Evolutionary conservation across 2,113 vertebrate species (phyloP), one percentile per base, ranked within the genome.

Genomic region (Damaliscus lunatus): DNA sequence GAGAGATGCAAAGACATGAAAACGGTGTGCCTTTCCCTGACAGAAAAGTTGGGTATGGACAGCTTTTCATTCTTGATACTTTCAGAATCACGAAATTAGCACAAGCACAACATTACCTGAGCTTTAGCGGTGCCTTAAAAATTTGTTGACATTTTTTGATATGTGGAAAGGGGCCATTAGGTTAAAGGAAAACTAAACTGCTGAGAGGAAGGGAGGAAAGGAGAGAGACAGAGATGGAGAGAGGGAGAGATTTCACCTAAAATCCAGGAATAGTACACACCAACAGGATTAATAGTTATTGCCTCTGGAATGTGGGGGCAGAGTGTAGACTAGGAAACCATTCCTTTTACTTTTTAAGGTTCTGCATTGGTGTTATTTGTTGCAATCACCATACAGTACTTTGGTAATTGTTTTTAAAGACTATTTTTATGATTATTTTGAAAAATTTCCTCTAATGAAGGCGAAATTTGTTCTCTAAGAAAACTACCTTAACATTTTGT

Each of bases 1-100:
- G 77, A 95, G 93, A 97, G 60, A 90, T 50, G 67, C 33, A 89
- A 88, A 91, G 91, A 91, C 82, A 64, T 88, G 93, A 97, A 97
- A 97, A 97, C 98, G 98, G 97, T 98, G 97, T 89, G 33, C 25
- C 14, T 96, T 62, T 89, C 95, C 93, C 92, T 96, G 90, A 96
- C 96, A 97, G 91, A 97, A 91, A 97, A 91, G 89, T 2, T 67
- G 80, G 62, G 46, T 98, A 15, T 31, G 46, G 87, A 55, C 81
- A 83, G 48, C 52, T 64, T 62, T 86, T 89, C 62, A 40, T 62
- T 78, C 77, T 78, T 92, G 84, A 74, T 82, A 78, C 7, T 40
- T 33, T 71, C 80, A 81, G 93, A 71, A 77, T 89, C 43, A 46
- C 90, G 93, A 96, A 71, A 57, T 78, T 60, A 96, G 7, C 83